Conservation (phyloP, 2,113 vertebrate species). For the Rattus rattus region DNA sequence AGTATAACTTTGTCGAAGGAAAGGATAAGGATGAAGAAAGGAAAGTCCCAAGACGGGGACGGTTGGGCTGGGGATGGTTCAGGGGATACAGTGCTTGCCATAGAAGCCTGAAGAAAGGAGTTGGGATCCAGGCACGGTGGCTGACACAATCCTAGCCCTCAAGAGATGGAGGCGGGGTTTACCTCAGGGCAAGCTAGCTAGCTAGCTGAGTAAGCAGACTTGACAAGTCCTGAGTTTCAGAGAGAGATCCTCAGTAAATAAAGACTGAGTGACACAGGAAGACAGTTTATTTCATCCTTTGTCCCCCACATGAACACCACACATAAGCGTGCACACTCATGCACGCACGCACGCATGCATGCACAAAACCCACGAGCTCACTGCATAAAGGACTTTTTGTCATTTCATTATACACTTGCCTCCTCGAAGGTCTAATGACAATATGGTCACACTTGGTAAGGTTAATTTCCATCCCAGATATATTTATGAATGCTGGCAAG, state of each 20-base stretch:
- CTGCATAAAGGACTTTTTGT: background rate
- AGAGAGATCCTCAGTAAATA: background rate
- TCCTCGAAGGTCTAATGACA: background rate
- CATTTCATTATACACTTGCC: background rate
- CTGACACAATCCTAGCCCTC: no score
- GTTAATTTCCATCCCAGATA: background rate
- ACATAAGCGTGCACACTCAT: background rate
- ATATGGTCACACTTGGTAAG: background rate
- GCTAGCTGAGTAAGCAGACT: background rate
- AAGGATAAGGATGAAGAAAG: background rate
- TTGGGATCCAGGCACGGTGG: background rate
- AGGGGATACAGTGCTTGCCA: background rate
- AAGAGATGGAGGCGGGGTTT: no score
- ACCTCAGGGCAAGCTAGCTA: background rate
- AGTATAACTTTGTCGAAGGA: background rate
- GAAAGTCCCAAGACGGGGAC: background rate
- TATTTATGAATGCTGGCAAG: background rate
- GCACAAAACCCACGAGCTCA: background rate
- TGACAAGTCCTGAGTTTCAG: background rate
- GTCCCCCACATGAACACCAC: no score
- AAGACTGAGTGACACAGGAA: background rate
- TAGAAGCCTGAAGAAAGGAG: background rate
- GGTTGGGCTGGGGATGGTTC: no score
- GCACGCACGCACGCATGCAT: background rate
- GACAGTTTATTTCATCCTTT: background rate